Base-by-base conservation (phyloP, 2,888 invertebrate species). In the Drosophila tripunctata region DNA sequence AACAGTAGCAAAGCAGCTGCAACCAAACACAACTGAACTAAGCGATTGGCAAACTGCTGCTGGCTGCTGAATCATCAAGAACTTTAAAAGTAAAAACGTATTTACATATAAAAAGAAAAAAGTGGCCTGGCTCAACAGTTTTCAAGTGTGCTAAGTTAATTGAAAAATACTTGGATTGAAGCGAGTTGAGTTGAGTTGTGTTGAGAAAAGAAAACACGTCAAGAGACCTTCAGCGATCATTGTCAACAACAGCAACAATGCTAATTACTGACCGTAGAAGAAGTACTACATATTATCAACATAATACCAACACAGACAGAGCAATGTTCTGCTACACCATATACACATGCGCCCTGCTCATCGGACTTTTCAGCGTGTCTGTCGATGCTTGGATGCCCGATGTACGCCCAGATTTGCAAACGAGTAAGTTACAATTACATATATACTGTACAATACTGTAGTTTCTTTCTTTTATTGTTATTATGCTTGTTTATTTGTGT, bases 331-430 rank as follows among this genome's bases (percentile, higher is more conserved):
- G 62, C 27, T 50, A 30, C 33, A 27, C 31, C 17, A 5, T 77
- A 12, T 27, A n/a, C n/a, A n/a, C 41, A 3, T 10, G 27, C 48
- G 31, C 31, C 52, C 22, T 54, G 10, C 27, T 15, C 19, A 14
- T 64, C 27, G 50, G 52, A 40, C 15, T n/a, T n/a, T n/a, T n/a
- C n/a, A n/a, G 69, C 21, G 33, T 8, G 5, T 8, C 14, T 17
- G 68, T 43, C 43, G 14, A 3, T 31, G 89, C 89, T 64, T 90
- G 90, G 90, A 88, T 90, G 86, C 90, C 90, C 69, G 90, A 90
- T 80, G 83, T 90, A 66, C 89, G 87, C 47, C 90, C 90, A 60
- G 90, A 90, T 80, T 76, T 89, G 72, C 88, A 87, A 74, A 87
- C 88, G 51, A 90, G 90, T 90, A 89, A 81, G 90, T 88, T 66